Conservation (phyloP, 2,113 vertebrate genomes). For the Heloderma charlesbogerti region DNA sequence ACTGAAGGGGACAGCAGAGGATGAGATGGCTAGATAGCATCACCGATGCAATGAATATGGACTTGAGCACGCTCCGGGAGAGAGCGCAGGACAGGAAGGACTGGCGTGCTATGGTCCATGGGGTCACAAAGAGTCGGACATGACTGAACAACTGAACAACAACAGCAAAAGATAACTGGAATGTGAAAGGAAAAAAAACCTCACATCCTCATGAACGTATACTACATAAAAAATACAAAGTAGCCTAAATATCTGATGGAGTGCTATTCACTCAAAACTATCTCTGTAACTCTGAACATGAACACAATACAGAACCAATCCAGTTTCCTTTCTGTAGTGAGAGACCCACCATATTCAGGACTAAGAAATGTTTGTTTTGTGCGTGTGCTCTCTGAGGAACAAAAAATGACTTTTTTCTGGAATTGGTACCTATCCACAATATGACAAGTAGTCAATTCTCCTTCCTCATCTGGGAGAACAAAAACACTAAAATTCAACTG, state of each 20-base stretch:
- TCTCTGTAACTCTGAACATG: background rate
- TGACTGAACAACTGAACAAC: too few species aligned
- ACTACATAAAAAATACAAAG: background rate
- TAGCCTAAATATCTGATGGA: background rate
- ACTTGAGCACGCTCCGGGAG: too few species aligned
- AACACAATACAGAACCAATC: background rate
- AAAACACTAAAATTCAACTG: background rate
- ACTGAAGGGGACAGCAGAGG: too few species aligned
- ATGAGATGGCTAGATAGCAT: too few species aligned
- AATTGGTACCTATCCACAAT: background rate
- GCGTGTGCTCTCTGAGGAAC: background rate
- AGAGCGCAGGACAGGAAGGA: too few species aligned
- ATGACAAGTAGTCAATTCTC: background rate
- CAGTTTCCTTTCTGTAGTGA: background rate
- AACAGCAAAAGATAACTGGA: background rate
- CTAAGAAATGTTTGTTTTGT: background rate
- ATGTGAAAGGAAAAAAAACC: background rate
- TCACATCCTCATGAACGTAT: background rate
- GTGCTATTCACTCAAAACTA: background rate
- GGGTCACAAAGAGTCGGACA: too few species aligned
- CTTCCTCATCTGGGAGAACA: background rate
- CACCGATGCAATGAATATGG: too few species aligned
- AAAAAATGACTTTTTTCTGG: background rate
- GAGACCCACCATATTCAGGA: background rate
- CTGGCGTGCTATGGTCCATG: too few species aligned